phyloP scores from a whole-genome alignment of 2,113 vertebrate species.

The Sprattus sprattus region DNA sequence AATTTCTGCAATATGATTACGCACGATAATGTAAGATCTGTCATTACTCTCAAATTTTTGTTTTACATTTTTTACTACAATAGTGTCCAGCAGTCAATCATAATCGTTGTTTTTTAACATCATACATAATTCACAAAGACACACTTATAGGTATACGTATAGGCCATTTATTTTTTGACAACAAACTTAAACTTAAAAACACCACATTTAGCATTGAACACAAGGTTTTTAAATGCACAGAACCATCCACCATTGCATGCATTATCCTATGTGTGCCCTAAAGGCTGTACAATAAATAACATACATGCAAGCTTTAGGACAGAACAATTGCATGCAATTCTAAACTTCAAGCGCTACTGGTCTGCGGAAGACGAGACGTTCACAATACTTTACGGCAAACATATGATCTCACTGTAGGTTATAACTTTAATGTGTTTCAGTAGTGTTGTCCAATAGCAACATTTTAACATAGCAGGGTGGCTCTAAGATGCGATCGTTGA shows the following conservation, averaged over 20 bases:
- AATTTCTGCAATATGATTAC: neutral
- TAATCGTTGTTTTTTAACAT: neutral
- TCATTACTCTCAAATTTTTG: neutral
- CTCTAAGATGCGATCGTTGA: neutral
- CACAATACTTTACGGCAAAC: neutral
- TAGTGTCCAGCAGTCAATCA: neutral
- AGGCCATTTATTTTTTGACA: neutral
- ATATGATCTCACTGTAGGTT: neutral
- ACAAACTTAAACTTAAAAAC: neutral
- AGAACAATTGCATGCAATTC: neutral
- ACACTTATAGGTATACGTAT: neutral
- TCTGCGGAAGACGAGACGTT: neutral
- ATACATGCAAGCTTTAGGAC: conserved; percentile 34
- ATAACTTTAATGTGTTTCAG: neutral
- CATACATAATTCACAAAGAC: neutral
- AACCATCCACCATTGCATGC: conserved; percentile 1
- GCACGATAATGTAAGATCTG: neutral
- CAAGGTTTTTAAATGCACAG: conserved; percentile 66
- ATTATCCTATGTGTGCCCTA: neutral
- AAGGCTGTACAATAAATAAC: neutral
- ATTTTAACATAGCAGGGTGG: neutral
- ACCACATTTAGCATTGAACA: neutral
- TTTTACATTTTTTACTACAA: neutral
- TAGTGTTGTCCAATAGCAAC: neutral
- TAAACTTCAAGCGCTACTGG: neutral